phyloP scores from a whole-genome alignment of 2,797 vertebrate species.

The Coccyzus lansbergi region DNA sequence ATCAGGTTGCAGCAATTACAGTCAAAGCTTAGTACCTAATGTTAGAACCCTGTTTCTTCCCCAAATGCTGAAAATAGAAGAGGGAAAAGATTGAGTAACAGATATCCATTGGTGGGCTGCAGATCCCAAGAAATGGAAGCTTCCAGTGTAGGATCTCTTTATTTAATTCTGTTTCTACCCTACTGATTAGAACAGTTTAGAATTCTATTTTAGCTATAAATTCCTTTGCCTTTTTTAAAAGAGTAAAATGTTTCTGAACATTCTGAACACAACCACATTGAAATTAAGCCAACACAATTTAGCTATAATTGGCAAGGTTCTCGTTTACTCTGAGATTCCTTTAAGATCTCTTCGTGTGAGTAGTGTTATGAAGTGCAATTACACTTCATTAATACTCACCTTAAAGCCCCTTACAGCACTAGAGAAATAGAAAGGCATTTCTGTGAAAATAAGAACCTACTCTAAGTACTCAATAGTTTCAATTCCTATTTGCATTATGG shows the following conservation, averaged over 20 bases:
- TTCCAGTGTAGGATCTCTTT: not conserved
- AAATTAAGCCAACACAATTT: not conserved
- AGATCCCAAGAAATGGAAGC: not conserved
- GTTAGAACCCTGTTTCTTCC: not conserved
- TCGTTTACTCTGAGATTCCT: constrained; percentile 3
- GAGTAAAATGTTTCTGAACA: constrained; percentile 4
- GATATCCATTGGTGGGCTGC: not conserved
- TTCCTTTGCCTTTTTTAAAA: not conserved
- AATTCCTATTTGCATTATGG: not conserved
- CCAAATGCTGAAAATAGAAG: not conserved
- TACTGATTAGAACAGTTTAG: not conserved
- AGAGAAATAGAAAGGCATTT: not conserved
- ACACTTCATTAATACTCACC: not conserved
- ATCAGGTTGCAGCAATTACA: not conserved
- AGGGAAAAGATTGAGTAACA: not conserved
- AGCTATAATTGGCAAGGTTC: not conserved
- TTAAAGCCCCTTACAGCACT: not conserved
- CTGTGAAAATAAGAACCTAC: not conserved
- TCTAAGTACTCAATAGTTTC: not conserved
- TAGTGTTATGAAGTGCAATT: not conserved
- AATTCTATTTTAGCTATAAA: not conserved
- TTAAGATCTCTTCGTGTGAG: not conserved
- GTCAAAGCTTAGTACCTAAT: not conserved
- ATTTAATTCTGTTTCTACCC: not conserved
- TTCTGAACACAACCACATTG: not conserved